Evolutionary conservation across 1,140 invertebrate species (phyloP).

Genomic region (Hyles vespertilio): DNA sequence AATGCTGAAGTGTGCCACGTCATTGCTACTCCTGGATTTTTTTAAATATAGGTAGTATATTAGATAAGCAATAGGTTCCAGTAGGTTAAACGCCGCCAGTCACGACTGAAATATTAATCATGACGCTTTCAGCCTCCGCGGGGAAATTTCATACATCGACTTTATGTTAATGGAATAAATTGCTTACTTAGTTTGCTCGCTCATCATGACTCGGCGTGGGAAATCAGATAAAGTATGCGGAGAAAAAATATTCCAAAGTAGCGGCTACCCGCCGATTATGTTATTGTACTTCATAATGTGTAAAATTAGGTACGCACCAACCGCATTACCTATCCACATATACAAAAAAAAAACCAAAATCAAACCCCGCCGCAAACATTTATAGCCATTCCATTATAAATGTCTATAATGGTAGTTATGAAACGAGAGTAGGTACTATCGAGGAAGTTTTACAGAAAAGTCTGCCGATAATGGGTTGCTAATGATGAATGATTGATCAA

Average conservation of each 20-base stretch:
- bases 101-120: slow-evolving; percentile 54
- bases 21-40: no score
- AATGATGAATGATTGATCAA: slow-evolving; percentile 8
- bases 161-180: slow-evolving; percentile 56
- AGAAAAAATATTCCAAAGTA: background rate
- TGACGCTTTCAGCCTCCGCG: slow-evolving; percentile 28
- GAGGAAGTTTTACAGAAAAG: background rate
- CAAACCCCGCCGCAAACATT: no score
- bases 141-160: slow-evolving; percentile 41
- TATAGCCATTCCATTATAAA: no score
- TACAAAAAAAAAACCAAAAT: no score
- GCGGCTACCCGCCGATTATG: background rate
- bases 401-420: no score
- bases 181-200: slow-evolving; percentile 29
- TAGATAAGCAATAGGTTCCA: slow-evolving; percentile 26
- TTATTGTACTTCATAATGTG: no score
- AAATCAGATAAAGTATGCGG: background rate
- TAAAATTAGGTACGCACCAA: no score
- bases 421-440: no score
- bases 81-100: slow-evolving; percentile 37
- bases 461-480: slow-evolving; percentile 1
- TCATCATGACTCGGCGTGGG: slow-evolving; percentile 19
- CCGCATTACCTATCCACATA: no score
- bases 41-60: no score
- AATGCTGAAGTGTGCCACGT: no score